Percentiles rank a stretch among this genome's conserved stretches.
Conservation (phyloP, 2,113 vertebrate genomes). For the Stictonetta naevosa region DNA sequence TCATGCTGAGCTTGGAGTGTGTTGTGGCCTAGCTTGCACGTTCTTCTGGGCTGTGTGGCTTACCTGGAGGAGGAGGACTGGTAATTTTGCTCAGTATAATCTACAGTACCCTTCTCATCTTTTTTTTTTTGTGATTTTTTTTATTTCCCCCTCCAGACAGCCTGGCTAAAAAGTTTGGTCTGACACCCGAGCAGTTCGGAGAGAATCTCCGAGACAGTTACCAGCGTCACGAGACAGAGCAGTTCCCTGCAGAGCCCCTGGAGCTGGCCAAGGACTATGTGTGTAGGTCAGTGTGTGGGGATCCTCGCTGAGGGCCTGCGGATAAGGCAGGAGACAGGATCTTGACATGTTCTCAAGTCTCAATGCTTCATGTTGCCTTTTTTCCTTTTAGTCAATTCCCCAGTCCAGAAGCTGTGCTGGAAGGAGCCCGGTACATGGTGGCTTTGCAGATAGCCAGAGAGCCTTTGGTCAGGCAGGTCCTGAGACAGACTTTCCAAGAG, state of each 20-base stretch:
- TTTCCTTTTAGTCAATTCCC: conserved; percentile 86
- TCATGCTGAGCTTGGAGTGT: neutral
- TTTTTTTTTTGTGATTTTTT: accelerated
- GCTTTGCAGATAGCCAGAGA: conserved; percentile 97
- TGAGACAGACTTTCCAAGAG: conserved; percentile 97
- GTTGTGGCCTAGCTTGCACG: neutral
- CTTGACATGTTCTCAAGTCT: neutral
- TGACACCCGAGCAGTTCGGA: conserved; percentile 98
- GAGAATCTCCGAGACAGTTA: conserved; percentile 98
- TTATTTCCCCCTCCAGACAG: conserved; percentile 79
- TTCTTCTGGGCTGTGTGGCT: neutral
- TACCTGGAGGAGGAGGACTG: neutral
- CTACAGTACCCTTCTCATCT: neutral
- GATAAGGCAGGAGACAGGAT: neutral
- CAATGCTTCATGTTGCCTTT: neutral
- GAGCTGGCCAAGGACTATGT: conserved; percentile 98
- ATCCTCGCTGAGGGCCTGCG: accelerated
- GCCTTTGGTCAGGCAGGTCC: conserved; percentile 94
- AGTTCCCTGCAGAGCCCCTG: conserved; percentile 96
- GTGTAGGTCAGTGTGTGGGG: conserved; percentile 81
- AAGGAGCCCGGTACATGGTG: conserved; percentile 98
- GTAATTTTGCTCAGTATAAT: neutral
- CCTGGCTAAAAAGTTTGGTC: conserved; percentile 96
- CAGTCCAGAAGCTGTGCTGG: conserved; percentile 90
- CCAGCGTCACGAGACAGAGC: conserved; percentile 96